Evolutionary conservation across 2,113 vertebrate species (phyloP), one percentile per base, ranked within the genome.

Genomic region (Marmota flaviventris): DNA sequence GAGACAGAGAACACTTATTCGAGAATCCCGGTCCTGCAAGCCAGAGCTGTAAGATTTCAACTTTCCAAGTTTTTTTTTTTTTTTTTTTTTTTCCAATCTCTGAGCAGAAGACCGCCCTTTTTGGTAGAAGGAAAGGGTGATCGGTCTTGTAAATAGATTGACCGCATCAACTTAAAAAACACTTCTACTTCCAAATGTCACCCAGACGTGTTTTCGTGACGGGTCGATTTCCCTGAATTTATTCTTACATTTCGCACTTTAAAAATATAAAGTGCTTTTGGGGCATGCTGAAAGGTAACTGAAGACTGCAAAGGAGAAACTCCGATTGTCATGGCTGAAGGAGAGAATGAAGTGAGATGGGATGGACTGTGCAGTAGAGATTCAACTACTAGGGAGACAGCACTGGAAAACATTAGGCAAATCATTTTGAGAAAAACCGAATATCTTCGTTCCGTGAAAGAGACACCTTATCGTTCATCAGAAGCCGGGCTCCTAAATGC

Each of bases 331-430:
- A 99, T 99, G 99, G 99, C 99, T 81, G 98, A 99, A 89, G 98
- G 98, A 79, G 99, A 99, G 39, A 98, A 98, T 95, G 97, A 99
- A 86, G 94, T 98, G 96, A 98, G 99, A 69, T 99, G 99, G 99
- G 99, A 99, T 51, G 99, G 99, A 81, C 97, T 99, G 94, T 98
- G 99, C 96, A 99, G 99, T 97, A 98, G 99, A 82, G 99, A 99
- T 95, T 93, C 98, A 45, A 93, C 96, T 75, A 97, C 98, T 89
- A 99, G 99, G 95, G 98, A 97, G 13, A 98, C 98, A 34, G 98
- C 99, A 0, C 98, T 99, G 99, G 99, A 99, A 86, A 98, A 96
- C 98, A 98, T 99, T 91, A 97, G 98, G 81, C 99, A 99, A 93
- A 98, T 98, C 37, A 97, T 99, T 93, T 98, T 99, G 96, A 99